Evolutionary conservation across 2,888 invertebrate species (phyloP).

Genomic region (Drosophila mimica): DNA sequence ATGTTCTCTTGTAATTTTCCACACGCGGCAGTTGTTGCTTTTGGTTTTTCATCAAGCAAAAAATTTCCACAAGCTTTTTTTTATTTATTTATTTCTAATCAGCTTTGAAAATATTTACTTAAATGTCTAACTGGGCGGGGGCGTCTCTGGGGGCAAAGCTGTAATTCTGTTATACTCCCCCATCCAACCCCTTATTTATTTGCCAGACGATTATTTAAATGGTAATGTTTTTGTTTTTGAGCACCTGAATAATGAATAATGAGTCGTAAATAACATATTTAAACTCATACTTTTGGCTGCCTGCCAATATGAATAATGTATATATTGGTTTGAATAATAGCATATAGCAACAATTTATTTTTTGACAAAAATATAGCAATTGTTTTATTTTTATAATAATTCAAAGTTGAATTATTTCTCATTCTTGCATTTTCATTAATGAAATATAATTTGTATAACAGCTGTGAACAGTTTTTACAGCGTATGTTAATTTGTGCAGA

Average conservation of each 20-base stretch:
- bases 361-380: slow-evolving; percentile 3
- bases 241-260: slow-evolving; percentile 22
- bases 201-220: slow-evolving; percentile 51
- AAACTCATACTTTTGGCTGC: slow-evolving; percentile 2
- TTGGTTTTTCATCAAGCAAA: slow-evolving; percentile 41
- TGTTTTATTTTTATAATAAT: slow-evolving; percentile 2
- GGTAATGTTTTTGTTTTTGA: slow-evolving; percentile 20
- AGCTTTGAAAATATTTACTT: slow-evolving; percentile 37
- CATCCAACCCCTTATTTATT: slow-evolving; percentile 9
- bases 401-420: background rate
- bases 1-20: slow-evolving; percentile 55
- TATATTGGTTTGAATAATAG: background rate
- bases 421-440: slow-evolving; percentile 13
- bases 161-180: background rate
- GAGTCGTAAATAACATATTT: slow-evolving; percentile 2
- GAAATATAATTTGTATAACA: slow-evolving; percentile 1
- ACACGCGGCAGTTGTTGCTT: slow-evolving; percentile 19
- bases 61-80: slow-evolving; percentile 61
- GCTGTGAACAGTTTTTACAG: background rate
- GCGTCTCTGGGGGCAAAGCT: background rate
- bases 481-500: background rate
- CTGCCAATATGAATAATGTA: background rate
- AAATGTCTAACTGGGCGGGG: background rate
- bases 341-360: background rate
- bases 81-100: slow-evolving; percentile 34